Evolutionary conservation across 2,888 invertebrate genomes (phyloP).

Genomic region (Drosophila histrio): DNA sequence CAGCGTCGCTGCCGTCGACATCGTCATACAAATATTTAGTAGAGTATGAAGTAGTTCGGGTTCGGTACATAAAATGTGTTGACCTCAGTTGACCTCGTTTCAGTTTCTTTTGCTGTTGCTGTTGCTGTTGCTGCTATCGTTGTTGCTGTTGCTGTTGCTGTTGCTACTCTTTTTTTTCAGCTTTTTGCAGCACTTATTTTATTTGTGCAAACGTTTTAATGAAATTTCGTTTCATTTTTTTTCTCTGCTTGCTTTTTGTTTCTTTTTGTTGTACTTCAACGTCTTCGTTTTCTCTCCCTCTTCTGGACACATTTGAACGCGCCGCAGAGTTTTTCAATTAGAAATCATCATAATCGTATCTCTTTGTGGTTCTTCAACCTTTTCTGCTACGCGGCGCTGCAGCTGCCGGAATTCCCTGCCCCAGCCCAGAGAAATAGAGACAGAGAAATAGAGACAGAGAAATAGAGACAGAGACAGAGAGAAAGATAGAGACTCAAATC

Average conservation of each 20-base stretch:
- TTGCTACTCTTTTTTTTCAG: conserved; percentile 56
- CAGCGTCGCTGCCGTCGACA: conserved; percentile 38
- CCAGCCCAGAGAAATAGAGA: background rate
- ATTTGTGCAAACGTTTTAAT: conserved; percentile 78
- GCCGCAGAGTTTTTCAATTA: conserved; percentile 72
- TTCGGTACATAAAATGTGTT: conserved; percentile 82
- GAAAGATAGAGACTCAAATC: background rate
- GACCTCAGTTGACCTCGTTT: conserved; percentile 83
- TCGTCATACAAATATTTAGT: conserved; percentile 81
- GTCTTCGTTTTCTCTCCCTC: conserved; percentile 52
- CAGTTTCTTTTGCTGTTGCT: conserved; percentile 72
- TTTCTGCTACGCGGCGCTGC: conserved; percentile 22
- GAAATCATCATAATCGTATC: conserved; percentile 76
- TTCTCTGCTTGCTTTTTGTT: conserved; percentile 21
- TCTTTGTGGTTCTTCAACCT: conserved; percentile 62
- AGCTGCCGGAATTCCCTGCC: conserved; percentile 55
- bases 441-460: background rate
- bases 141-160: conserved; percentile 24
- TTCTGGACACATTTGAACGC: conserved; percentile 51
- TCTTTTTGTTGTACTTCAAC: conserved; percentile 30
- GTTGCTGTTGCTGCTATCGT: conserved; percentile 13
- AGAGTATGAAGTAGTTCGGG: conserved; percentile 82
- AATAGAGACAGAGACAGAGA: background rate
- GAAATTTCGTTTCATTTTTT: conserved; percentile 72
- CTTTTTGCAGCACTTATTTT: conserved; percentile 75